A percentile compares a stretch with the other conserved stretches of the same genome.
phyloP scores from a whole-genome alignment of 2,113 vertebrate genomes.

The Malaclemys terrapin region DNA sequence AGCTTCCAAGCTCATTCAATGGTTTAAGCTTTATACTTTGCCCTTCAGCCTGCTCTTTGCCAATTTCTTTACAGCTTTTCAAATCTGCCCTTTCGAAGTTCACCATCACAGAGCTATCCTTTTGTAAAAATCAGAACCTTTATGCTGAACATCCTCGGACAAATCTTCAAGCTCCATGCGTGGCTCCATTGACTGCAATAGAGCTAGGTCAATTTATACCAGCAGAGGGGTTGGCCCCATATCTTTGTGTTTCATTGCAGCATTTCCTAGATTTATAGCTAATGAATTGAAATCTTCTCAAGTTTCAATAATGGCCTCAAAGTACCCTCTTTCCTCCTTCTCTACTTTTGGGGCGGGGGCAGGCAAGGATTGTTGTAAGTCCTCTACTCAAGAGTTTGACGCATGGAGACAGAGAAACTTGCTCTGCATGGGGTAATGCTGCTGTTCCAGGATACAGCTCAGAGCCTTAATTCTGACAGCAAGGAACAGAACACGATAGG shows the following conservation, averaged over 20 bases:
- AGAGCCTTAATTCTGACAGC: constrained; percentile 55
- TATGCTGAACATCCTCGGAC: neutral
- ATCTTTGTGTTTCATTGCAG: neutral
- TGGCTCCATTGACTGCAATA: neutral
- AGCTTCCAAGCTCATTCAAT: neutral
- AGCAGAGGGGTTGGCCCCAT: neutral
- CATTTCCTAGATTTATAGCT: neutral
- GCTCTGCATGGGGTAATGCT: constrained; percentile 44
- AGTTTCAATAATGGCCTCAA: constrained; percentile 5
- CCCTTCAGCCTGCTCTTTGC: neutral
- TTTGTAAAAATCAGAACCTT: neutral
- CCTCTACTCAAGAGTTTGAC: constrained; percentile 20
- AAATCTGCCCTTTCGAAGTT: constrained; percentile 2
- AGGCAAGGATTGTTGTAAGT: constrained; percentile 6
- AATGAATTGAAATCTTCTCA: constrained; percentile 2
- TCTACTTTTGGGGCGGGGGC: neutral
- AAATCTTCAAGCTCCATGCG: neutral
- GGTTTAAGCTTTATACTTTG: neutral
- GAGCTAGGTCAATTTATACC: neutral
- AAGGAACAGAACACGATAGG: constrained; percentile 68
- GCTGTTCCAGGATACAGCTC: constrained; percentile 50
- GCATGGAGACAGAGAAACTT: constrained; percentile 43
- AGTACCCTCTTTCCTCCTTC: neutral
- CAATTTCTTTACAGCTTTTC: constrained; percentile 8
- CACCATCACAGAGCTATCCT: neutral